Conservation (phyloP, 2,797 vertebrate genomes). For the Hypotaenidia philippensis region DNA sequence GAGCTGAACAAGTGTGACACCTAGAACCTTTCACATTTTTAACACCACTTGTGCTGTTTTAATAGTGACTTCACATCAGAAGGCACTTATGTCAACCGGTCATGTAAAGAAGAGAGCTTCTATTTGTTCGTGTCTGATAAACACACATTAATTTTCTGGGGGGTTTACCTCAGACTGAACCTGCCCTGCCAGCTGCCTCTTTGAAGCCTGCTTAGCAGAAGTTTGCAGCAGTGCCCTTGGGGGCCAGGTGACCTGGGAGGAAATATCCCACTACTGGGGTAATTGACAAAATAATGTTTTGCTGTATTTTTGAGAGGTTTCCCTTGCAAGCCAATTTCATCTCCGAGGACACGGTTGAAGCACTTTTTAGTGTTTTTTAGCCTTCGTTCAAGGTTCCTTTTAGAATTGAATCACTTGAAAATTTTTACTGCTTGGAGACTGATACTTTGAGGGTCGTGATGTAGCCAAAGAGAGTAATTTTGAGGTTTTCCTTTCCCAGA, state of each 20-base stretch:
- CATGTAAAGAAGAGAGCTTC: background rate
- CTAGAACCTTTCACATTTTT: background rate
- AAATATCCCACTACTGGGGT: background rate
- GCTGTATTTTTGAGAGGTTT: background rate
- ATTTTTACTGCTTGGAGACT: background rate
- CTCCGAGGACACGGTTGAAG: background rate
- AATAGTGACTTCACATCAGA: background rate
- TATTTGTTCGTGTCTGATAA: background rate
- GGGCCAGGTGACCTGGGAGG: background rate
- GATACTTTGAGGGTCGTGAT: background rate
- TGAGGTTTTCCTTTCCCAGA: background rate
- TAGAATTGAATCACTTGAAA: background rate
- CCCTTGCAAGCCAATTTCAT: background rate
- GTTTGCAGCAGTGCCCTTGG: accelerated
- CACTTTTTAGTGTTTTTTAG: background rate
- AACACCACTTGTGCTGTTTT: background rate
- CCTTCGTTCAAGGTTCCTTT: background rate
- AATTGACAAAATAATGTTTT: background rate
- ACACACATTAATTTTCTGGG: background rate
- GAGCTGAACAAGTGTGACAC: background rate
- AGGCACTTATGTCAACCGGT: background rate
- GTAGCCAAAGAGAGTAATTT: background rate
- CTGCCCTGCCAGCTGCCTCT: background rate
- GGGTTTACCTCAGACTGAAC: background rate
- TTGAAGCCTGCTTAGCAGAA: background rate